phyloP scores from a whole-genome alignment of 2,888 invertebrate genomes.

The Thereva unica region DNA sequence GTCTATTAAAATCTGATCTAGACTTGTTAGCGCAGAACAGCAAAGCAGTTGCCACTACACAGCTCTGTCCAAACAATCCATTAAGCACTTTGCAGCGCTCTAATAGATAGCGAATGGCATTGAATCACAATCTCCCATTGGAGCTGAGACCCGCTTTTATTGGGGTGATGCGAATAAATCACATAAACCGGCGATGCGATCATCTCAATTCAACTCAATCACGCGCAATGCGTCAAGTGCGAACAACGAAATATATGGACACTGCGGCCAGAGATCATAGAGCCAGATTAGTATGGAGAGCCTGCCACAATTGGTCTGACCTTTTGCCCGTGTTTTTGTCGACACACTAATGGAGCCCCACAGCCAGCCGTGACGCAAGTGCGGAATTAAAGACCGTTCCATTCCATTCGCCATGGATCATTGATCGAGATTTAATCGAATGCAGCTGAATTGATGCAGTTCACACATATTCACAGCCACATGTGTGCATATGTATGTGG shows the following conservation, averaged over 20 bases:
- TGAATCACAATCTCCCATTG: slow-evolving; percentile 22
- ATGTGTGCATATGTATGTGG: slow-evolving; percentile 26
- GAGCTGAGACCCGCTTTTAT: neutral
- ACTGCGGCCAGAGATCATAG: neutral
- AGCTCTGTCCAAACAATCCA: too few species aligned
- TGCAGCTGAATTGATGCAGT: slow-evolving; percentile 4
- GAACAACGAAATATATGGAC: neutral
- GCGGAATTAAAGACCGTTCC: neutral
- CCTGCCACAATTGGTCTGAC: slow-evolving; percentile 29
- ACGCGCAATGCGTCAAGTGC: slow-evolving; percentile 9
- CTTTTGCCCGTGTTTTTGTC: slow-evolving; percentile 24
- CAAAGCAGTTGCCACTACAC: too few species aligned
- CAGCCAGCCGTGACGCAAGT: neutral
- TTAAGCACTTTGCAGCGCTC: too few species aligned
- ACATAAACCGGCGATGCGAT: slow-evolving; percentile 5
- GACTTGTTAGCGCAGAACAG: too few species aligned
- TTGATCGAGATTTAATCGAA: neutral
- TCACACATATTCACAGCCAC: slow-evolving; percentile 1
- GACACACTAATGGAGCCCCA: neutral
- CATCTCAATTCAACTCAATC: slow-evolving; percentile 21
- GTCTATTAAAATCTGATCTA: too few species aligned
- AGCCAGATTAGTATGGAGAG: neutral
- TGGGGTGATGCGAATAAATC: slow-evolving; percentile 4
- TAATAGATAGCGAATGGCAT: slow-evolving; percentile 7
- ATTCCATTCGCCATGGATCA: neutral